These are phyloP conservation scores for Berghia stephanieae DNA, from an alignment of 1,140 invertebrate species.

Conservation along the genomic window DNA sequence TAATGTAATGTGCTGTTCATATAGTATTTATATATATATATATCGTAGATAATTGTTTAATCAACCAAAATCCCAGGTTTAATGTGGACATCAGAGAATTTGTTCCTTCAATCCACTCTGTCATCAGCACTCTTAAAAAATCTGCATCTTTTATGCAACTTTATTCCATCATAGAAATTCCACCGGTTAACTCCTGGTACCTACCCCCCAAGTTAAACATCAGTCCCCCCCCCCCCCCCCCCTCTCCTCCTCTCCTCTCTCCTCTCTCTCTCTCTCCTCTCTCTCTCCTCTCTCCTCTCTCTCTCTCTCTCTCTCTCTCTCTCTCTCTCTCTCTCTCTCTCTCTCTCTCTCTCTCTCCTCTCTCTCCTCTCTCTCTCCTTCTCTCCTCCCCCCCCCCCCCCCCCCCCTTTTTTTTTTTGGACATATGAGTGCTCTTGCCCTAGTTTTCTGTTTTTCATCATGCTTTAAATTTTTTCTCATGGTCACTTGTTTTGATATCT, in stretches of 20 bases:
- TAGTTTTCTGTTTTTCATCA: neutral
- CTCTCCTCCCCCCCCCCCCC: neutral
- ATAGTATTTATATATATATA: no score
- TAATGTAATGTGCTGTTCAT: no score
- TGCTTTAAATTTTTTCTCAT: neutral
- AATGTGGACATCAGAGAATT: neutral
- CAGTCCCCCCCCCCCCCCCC: neutral
- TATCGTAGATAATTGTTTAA: neutral
- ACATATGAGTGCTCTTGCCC: neutral
- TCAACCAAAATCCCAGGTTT: neutral
- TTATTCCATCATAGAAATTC: conserved; percentile 7
- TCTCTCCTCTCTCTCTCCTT: neutral
- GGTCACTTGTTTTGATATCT: neutral
- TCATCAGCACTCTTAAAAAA: neutral
- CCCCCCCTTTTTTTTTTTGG: neutral
- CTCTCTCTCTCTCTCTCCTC: neutral
- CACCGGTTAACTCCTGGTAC: conserved; percentile 7
- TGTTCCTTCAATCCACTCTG: neutral
- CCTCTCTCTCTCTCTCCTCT: neutral
- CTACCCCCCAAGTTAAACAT: neutral
- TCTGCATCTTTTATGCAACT: neutral
- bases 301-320: neutral
- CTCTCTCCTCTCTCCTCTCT: neutral
- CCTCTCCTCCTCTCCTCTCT: neutral
- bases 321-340: neutral